Percentiles rank a stretch among this genome's conserved stretches.
Conservation (phyloP, 2,113 vertebrate species). For the Colaptes auratus region DNA sequence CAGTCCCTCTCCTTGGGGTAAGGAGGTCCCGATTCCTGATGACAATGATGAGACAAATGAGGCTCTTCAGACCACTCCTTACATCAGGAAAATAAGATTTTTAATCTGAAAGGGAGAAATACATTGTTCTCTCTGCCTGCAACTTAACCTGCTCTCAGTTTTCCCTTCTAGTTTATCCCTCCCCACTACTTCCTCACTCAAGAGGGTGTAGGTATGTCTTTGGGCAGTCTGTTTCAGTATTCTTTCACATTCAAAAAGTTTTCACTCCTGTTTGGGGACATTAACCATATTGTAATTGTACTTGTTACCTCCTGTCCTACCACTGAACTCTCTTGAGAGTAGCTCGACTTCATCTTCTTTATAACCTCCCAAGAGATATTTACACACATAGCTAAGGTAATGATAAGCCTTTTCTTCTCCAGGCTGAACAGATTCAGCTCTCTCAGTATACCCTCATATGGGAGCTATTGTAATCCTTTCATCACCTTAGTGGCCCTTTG, state of each 20-base stretch:
- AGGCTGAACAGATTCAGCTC: neutral
- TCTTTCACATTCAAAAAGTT: neutral
- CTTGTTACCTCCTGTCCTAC: neutral
- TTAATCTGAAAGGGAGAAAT: neutral
- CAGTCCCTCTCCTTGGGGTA: too few relatives aligned
- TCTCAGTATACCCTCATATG: neutral
- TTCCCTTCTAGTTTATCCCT: neutral
- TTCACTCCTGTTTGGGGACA: neutral
- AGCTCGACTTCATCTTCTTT: neutral
- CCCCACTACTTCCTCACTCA: neutral
- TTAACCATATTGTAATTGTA: neutral
- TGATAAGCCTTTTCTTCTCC: neutral
- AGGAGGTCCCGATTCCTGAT: too few relatives aligned
- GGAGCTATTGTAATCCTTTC: neutral
- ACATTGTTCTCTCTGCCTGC: neutral
- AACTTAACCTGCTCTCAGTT: neutral
- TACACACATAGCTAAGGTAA: neutral
- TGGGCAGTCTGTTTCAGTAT: neutral
- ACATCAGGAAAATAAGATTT: neutral
- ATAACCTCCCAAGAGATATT: neutral
- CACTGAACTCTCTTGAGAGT: neutral
- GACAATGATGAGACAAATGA: too few relatives aligned
- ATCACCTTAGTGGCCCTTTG: neutral
- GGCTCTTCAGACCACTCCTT: too few relatives aligned
- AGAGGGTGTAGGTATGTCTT: neutral